These are phyloP conservation scores for Anolis apletophallus DNA, from an alignment of 2,797 vertebrate species.

Conservation along the genomic window DNA sequence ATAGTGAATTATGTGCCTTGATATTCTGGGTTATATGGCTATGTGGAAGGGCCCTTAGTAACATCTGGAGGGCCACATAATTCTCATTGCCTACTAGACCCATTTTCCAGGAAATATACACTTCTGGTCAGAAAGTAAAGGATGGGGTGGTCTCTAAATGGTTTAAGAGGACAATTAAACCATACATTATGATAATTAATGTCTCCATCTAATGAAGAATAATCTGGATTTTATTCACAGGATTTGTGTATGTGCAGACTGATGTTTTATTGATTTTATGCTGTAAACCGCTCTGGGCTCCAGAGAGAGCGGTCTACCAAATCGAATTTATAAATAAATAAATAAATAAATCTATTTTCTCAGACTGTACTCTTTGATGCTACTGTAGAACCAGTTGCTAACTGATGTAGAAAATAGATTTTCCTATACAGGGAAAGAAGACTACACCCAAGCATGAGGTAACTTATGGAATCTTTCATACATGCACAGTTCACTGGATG, in stretches of 20 bases:
- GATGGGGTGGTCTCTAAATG: not conserved
- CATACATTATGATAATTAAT: not conserved
- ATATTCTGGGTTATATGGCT: too few species aligned
- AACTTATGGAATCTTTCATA: not conserved
- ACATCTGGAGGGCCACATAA: too few species aligned
- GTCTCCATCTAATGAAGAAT: not conserved
- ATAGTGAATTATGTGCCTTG: too few species aligned
- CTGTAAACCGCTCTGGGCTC: too few species aligned
- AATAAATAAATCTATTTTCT: too few species aligned
- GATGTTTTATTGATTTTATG: too few species aligned
- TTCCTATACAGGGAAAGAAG: not conserved
- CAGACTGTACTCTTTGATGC: not conserved
- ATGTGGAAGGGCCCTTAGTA: too few species aligned
- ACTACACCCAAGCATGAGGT: not conserved
- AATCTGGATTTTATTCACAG: not conserved
- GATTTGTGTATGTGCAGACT: not conserved
- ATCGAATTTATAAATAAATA: too few species aligned
- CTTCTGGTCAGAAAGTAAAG: not conserved
- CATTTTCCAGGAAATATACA: not conserved
- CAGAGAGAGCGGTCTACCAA: too few species aligned
- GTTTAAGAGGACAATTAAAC: not conserved
- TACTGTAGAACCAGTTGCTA: not conserved
- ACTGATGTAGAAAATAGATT: slow-evolving; percentile 15
- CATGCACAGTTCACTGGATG: not conserved
- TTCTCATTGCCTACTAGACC: not conserved